A percentile compares a stretch with the other conserved stretches of the same genome.
These are phyloP conservation scores for Drosophila guanche DNA, from an alignment of 1,140 invertebrate genomes.

Conservation along the genomic window DNA sequence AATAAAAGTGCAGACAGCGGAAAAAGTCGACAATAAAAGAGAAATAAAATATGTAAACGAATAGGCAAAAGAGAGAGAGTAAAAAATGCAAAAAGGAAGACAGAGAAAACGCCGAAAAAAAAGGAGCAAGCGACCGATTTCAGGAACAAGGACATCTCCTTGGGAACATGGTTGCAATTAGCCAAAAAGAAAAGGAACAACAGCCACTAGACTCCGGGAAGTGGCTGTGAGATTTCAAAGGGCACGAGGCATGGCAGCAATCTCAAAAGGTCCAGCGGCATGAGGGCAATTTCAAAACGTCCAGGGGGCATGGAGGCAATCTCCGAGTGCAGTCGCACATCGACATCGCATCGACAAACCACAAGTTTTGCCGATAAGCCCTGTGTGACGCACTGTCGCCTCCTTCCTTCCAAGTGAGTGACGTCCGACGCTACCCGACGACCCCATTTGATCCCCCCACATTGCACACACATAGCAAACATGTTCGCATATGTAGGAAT, in stretches of 20 bases:
- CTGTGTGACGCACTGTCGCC: conserved; percentile 36
- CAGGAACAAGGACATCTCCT: conserved; percentile 2
- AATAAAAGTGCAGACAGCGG: background rate
- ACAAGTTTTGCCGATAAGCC: conserved; percentile 22
- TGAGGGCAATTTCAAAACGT: background rate
- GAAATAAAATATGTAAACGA: too few species aligned
- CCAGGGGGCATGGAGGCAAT: background rate
- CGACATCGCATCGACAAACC: conserved; percentile 9
- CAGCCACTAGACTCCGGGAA: conserved; percentile 13
- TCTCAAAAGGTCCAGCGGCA: background rate
- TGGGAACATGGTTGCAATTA: conserved; percentile 49
- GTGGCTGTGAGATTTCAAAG: conserved; percentile 7
- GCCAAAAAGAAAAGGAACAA: conserved; percentile 4
- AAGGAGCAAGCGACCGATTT: too few species aligned
- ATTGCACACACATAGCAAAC: too few species aligned
- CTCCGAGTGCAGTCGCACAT: conserved; percentile 6
- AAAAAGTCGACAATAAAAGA: background rate
- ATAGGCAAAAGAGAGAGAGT: too few species aligned
- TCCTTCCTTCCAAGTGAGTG: conserved; percentile 16
- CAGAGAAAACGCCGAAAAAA: too few species aligned
- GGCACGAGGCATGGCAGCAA: background rate
- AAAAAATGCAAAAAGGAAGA: too few species aligned
- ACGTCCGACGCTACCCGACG: conserved; percentile 24
- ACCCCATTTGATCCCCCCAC: background rate
- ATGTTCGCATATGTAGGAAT: too few species aligned